Conservation (phyloP, 2,888 invertebrate genomes). For the Diaphora mendica region DNA sequence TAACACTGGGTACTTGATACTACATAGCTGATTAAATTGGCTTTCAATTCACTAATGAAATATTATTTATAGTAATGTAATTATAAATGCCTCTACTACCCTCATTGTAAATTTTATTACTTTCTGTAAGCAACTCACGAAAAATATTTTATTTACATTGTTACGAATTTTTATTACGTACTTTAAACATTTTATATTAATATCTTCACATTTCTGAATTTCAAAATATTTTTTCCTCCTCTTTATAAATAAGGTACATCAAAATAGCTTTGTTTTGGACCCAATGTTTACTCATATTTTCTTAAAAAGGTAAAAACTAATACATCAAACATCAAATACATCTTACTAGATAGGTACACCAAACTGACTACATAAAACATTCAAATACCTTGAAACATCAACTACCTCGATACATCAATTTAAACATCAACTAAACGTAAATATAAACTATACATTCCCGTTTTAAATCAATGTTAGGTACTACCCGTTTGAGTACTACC, state of each 20-base stretch:
- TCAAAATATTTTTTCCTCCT: no score
- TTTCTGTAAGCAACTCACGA: not conserved
- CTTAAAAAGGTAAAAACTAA: not conserved
- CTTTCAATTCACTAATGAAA: not conserved
- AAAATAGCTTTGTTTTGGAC: not conserved
- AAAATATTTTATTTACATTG: not conserved
- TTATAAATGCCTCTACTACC: not conserved
- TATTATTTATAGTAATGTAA: not conserved
- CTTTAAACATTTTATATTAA: not conserved
- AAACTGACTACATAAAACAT: slow-evolving; percentile 2
- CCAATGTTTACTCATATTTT: not conserved
- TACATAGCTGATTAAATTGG: not conserved
- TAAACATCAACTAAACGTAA: slow-evolving; percentile 2
- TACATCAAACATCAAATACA: not conserved
- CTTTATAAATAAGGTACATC: not conserved
- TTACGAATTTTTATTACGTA: not conserved
- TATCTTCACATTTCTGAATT: no score
- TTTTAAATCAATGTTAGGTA: slow-evolving; percentile 2
- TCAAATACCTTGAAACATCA: slow-evolving; percentile 12
- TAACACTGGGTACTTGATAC: not conserved
- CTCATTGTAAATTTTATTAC: not conserved
- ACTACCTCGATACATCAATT: slow-evolving; percentile 14
- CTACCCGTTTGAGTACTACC: slow-evolving; percentile 14
- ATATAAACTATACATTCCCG: slow-evolving; percentile 18
- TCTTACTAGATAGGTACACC: not conserved